Evolutionary conservation across 2,888 invertebrate species (phyloP).

Genomic region (Crioceris asparagi): DNA sequence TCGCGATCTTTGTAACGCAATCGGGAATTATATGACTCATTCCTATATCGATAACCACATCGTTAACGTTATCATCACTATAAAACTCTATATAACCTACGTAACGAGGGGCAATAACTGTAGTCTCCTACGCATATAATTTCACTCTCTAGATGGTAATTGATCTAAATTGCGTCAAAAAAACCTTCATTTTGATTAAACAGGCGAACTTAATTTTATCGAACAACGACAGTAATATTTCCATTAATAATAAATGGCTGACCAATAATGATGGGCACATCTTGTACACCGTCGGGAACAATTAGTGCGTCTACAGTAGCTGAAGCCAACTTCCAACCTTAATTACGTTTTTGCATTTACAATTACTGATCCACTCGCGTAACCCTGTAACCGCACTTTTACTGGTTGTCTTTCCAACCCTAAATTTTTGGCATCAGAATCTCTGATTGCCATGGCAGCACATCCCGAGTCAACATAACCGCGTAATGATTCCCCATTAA

Average conservation of each 20-base stretch:
- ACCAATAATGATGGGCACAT: conserved; percentile 16
- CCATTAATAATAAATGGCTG: conserved; percentile 14
- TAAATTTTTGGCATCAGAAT: conserved; percentile 6
- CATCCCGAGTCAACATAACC: conserved; percentile 16
- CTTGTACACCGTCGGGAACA: conserved; percentile 15
- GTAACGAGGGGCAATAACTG: conserved; percentile 9
- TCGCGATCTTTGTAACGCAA: conserved; percentile 6
- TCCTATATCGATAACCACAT: conserved; percentile 8
- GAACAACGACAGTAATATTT: conserved; percentile 11
- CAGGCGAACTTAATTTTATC: conserved; percentile 10
- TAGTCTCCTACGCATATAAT: conserved; percentile 5
- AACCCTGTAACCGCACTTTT: conserved; percentile 8
- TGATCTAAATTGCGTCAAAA: neutral
- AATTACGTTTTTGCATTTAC: conserved; percentile 7
- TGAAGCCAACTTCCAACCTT: conserved; percentile 8
- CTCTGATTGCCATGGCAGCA: conserved; percentile 10
- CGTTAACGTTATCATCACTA: conserved; percentile 1
- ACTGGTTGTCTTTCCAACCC: conserved; percentile 5
- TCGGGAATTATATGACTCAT: conserved; percentile 8
- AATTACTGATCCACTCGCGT: conserved; percentile 9
- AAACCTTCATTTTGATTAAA: conserved; percentile 5
- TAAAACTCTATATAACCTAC: conserved; percentile 7
- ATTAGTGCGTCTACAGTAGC: conserved; percentile 13
- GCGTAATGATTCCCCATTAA: conserved; percentile 11
- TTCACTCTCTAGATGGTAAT: conserved; percentile 4